Evolutionary conservation across 2,797 vertebrate species (phyloP).

Genomic region (Phalanger gymnotis): DNA sequence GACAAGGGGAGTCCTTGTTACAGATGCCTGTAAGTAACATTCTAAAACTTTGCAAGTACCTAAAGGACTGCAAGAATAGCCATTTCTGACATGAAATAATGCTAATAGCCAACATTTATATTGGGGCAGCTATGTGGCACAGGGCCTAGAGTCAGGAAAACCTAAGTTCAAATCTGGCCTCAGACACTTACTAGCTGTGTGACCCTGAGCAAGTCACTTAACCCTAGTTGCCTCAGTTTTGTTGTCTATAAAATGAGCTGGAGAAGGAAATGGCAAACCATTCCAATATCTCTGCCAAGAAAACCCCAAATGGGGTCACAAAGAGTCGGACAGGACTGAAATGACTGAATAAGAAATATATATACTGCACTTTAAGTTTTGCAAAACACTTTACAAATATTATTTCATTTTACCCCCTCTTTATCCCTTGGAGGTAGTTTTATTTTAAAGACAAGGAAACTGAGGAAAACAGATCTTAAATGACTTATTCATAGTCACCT

Average conservation of each 20-base stretch:
- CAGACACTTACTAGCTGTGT: not conserved
- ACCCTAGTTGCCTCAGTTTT: not conserved
- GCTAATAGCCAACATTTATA: not conserved
- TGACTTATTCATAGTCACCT: not conserved
- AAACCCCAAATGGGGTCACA: not conserved
- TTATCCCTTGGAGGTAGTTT: not conserved
- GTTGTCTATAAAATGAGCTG: not conserved
- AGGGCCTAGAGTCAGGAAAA: not conserved
- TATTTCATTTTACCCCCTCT: not conserved
- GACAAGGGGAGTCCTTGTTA: not conserved
- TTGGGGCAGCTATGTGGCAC: not conserved
- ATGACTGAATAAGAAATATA: not conserved
- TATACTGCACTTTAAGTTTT: not conserved
- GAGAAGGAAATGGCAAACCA: not conserved
- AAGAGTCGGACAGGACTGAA: not conserved
- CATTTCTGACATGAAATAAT: not conserved
- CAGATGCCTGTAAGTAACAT: not conserved
- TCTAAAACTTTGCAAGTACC: constrained; percentile 2
- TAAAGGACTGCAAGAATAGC: not conserved
- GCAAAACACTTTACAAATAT: not conserved
- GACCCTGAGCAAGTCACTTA: not conserved
- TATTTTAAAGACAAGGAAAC: not conserved
- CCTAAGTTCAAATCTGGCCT: not conserved
- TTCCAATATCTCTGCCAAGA: not conserved
- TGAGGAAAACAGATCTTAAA: not conserved